These are phyloP conservation scores for Cinara cedri DNA, from an alignment of 2,888 invertebrate genomes.

Conservation along the genomic window DNA sequence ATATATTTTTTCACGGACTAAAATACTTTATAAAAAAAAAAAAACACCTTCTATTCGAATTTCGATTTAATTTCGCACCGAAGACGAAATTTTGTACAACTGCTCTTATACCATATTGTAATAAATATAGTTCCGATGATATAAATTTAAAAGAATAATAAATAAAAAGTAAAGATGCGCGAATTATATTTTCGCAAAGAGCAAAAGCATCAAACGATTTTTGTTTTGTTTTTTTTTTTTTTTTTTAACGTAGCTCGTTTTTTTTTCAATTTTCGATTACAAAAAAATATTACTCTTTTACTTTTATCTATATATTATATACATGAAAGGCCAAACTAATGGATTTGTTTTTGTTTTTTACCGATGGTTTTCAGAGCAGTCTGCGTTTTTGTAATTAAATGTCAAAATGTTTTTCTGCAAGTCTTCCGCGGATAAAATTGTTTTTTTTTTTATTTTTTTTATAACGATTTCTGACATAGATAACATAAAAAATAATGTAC, in stretches of 20 bases:
- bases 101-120: too few species aligned
- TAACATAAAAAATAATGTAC: too few species aligned
- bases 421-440: not conserved
- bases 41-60: too few species aligned
- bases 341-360: not conserved
- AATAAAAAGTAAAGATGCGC: not conserved
- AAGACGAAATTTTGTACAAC: too few species aligned
- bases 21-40: too few species aligned
- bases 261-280: not conserved
- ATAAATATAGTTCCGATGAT: too few species aligned
- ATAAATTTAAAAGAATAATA: too few species aligned
- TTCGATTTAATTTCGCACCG: too few species aligned
- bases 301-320: not conserved
- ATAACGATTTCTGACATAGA: too few species aligned
- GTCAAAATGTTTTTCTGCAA: not conserved
- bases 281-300: not conserved
- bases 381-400: conserved; percentile 1
- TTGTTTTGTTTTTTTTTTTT: not conserved
- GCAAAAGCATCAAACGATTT: not conserved
- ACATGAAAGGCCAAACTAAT: not conserved
- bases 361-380: not conserved
- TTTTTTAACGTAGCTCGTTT: too few species aligned
- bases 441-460: too few species aligned
- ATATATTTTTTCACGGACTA: too few species aligned
- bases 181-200: not conserved